phyloP scores from a whole-genome alignment of 2,113 vertebrate genomes.

The Chamaea fasciata region DNA sequence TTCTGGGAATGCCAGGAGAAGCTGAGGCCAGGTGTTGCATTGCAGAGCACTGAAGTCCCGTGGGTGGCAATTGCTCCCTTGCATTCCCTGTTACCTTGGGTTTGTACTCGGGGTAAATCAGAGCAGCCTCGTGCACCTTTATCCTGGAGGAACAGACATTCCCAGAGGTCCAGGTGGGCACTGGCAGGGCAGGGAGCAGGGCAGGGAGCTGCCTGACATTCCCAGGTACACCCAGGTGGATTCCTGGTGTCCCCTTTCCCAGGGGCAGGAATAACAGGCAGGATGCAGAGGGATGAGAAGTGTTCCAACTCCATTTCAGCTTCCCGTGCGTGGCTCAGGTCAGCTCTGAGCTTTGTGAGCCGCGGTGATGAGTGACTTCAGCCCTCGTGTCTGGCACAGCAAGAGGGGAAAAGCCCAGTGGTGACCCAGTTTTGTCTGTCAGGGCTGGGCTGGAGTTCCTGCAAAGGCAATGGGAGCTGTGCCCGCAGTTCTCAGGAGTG shows the following conservation, averaged over 20 bases:
- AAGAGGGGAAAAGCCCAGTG: not conserved
- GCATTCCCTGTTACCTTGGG: not conserved
- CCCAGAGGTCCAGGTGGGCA: not conserved
- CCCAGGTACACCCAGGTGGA: not conserved
- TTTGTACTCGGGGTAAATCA: not conserved
- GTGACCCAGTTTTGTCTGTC: not conserved
- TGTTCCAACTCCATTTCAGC: conserved; percentile 67
- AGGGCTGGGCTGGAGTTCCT: not conserved
- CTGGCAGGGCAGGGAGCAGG: not conserved
- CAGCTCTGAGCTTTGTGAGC: conserved; percentile 50
- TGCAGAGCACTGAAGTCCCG: not conserved
- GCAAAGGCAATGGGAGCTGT: not conserved
- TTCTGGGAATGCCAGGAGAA: not conserved
- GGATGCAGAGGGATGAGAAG: conserved; percentile 56
- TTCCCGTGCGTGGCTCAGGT: too few species aligned
- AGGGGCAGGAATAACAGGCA: conserved; percentile 78
- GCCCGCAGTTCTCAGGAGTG: not conserved
- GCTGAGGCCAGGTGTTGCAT: rapidly evolving
- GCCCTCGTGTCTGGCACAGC: not conserved
- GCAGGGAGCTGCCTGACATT: not conserved
- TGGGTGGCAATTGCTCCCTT: not conserved
- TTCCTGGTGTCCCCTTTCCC: conserved; percentile 71
- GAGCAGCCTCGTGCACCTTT: not conserved
- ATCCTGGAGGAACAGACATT: not conserved
- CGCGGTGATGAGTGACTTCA: not conserved